Percentiles rank a stretch among this genome's conserved stretches.
These are phyloP conservation scores for Tetragonula clypearis DNA, from an alignment of 1,140 invertebrate species.

Conservation along the genomic window DNA sequence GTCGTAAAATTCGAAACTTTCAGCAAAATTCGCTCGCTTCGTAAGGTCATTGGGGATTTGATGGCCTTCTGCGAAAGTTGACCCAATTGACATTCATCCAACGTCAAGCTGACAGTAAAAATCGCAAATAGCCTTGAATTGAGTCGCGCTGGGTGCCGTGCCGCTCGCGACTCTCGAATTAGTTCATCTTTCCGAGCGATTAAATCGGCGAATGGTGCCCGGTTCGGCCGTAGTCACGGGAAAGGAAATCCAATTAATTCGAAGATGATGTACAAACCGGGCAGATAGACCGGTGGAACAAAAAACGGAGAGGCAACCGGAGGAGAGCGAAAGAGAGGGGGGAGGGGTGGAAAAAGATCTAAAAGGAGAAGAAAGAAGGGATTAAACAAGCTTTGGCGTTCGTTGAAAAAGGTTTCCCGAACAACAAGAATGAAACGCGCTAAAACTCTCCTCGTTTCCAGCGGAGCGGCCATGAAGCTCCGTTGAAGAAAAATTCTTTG, in stretches of 20 bases:
- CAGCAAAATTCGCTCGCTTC: too few relatives aligned
- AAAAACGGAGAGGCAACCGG: neutral
- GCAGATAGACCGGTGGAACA: neutral
- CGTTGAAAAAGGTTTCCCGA: constrained; percentile 14
- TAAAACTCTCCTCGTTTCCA: constrained; percentile 35
- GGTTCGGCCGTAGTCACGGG: constrained; percentile 3
- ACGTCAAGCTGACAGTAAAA: neutral
- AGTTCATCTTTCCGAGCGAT: constrained; percentile 30
- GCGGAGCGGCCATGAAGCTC: constrained; percentile 10
- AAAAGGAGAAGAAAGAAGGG: neutral
- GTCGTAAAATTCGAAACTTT: too few relatives aligned
- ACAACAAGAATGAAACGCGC: constrained; percentile 44
- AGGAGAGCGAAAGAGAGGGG: too few relatives aligned
- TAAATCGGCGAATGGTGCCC: constrained; percentile 15
- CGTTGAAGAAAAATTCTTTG: constrained; percentile 43
- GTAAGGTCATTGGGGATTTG: too few relatives aligned
- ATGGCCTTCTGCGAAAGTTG: too few relatives aligned
- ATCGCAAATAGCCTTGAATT: neutral
- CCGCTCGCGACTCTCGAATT: constrained; percentile 27
- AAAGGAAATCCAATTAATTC: constrained; percentile 53
- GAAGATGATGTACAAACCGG: constrained; percentile 41
- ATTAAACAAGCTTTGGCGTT: constrained; percentile 40
- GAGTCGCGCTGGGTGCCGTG: neutral
- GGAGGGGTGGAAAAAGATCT: neutral
- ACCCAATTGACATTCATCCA: too few relatives aligned